A percentile compares a stretch with the other conserved stretches of the same genome.
phyloP scores from a whole-genome alignment of 1,140 invertebrate genomes.

The Hyposmocoma kahamanoa region DNA sequence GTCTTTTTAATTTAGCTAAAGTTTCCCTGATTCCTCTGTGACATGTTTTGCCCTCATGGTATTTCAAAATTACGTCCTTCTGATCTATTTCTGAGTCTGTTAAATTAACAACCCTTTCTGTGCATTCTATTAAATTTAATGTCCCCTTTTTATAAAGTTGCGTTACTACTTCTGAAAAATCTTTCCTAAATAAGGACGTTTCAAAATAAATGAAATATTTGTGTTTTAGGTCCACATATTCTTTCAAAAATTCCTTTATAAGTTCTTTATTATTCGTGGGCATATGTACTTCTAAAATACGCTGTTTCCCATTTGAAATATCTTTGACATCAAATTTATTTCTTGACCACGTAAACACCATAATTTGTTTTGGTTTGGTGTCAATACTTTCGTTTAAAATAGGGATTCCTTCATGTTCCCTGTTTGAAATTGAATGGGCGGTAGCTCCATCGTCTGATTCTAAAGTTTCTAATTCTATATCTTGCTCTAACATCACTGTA shows the following conservation, averaged over 20 bases:
- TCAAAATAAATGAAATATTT: neutral
- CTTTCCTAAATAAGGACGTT: neutral
- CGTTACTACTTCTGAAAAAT: neutral
- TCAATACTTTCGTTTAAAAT: neutral
- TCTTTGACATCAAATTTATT: no score
- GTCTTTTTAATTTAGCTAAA: neutral
- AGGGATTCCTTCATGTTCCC: no score
- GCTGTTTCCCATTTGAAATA: no score
- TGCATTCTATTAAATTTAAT: constrained; percentile 11
- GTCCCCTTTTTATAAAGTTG: constrained; percentile 6
- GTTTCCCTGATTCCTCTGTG: constrained; percentile 7
- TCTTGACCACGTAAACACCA: no score
- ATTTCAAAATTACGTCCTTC: constrained; percentile 3
- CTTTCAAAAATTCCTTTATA: neutral
- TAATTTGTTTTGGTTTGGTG: no score
- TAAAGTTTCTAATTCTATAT: no score
- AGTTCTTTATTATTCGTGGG: neutral
- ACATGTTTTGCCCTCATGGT: constrained; percentile 13
- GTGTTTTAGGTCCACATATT: neutral
- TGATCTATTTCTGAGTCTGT: constrained; percentile 8
- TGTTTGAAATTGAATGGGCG: no score
- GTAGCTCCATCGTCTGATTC: no score
- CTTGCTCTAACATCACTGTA: no score
- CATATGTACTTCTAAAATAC: neutral
- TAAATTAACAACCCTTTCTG: constrained; percentile 7